These are phyloP conservation scores for Agrenia bidenticulata DNA, from an alignment of 2,888 invertebrate species.

Conservation along the genomic window DNA sequence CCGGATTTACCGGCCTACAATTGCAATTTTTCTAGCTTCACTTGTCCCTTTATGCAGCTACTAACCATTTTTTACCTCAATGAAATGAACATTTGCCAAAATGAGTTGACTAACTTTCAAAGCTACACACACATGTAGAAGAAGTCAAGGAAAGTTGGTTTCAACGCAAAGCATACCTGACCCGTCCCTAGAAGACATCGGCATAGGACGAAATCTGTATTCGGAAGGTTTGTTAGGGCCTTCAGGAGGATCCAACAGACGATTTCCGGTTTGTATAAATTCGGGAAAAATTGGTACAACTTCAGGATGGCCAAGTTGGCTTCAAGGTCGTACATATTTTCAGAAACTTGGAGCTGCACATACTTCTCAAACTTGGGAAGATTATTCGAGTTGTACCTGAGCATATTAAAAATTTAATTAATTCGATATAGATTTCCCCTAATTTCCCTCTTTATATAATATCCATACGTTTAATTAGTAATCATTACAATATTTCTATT, in stretches of 20 bases:
- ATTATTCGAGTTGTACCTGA: slow-evolving; percentile 95
- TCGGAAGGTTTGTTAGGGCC: slow-evolving; percentile 93
- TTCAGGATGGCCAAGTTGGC: slow-evolving; percentile 95
- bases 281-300: slow-evolving; percentile 94
- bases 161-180: slow-evolving; percentile 60
- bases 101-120: neutral
- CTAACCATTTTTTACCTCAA: neutral
- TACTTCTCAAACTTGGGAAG: slow-evolving; percentile 85
- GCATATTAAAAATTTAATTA: slow-evolving; percentile 50
- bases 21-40: slow-evolving; percentile 19
- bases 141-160: neutral
- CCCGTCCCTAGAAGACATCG: slow-evolving; percentile 88
- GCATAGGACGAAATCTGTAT: slow-evolving; percentile 96
- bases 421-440: neutral
- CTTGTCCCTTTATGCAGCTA: slow-evolving; percentile 12
- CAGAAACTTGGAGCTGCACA: slow-evolving; percentile 86
- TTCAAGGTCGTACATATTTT: slow-evolving; percentile 94
- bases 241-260: slow-evolving; percentile 89
- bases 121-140: neutral
- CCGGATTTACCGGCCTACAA: slow-evolving; percentile 14
- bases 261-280: slow-evolving; percentile 77
- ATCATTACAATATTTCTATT: too few species aligned
- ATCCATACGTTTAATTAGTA: too few species aligned
- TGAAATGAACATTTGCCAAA: slow-evolving; percentile 13
- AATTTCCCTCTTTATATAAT: too few species aligned